These are phyloP conservation scores for Erebia aethiops DNA, from an alignment of 2,888 invertebrate genomes.

Conservation along the genomic window DNA sequence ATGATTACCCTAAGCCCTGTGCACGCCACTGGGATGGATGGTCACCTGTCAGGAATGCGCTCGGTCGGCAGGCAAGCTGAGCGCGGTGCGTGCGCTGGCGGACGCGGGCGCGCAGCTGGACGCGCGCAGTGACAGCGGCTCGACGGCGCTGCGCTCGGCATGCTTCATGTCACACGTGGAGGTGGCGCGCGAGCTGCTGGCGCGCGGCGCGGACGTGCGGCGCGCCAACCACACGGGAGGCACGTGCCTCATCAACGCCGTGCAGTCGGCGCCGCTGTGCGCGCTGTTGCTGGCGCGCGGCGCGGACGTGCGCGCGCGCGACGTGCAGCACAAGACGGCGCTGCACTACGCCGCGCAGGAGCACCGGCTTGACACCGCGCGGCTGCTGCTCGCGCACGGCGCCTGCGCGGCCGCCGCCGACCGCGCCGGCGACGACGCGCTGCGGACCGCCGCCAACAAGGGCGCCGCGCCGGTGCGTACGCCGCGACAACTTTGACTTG, in stretches of 20 bases:
- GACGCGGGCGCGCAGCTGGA: conserved; percentile 93
- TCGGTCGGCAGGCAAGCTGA: conserved; percentile 86
- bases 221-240: conserved; percentile 95
- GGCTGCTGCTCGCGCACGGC: conserved; percentile 89
- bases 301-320: conserved; percentile 92
- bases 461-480: conserved; percentile 77
- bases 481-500: too few species aligned
- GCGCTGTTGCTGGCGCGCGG: conserved; percentile 90
- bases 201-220: conserved; percentile 91
- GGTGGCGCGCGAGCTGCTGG: conserved; percentile 88
- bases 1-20: too few species aligned
- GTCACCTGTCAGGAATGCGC: too few species aligned
- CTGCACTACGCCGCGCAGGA: conserved; percentile 96
- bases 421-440: conserved; percentile 94
- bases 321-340: conserved; percentile 95
- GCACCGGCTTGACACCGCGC: conserved; percentile 91
- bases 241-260: conserved; percentile 96
- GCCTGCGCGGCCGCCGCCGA: conserved; percentile 90
- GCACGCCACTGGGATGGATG: too few species aligned
- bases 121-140: conserved; percentile 93
- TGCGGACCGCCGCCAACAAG: conserved; percentile 92
- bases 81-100: conserved; percentile 89
- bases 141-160: conserved; percentile 94
- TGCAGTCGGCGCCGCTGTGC: conserved; percentile 92
- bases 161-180: conserved; percentile 96